These are phyloP conservation scores for Marcusenius ussheri DNA, from an alignment of 2,113 vertebrate species.

Conservation along the genomic window DNA sequence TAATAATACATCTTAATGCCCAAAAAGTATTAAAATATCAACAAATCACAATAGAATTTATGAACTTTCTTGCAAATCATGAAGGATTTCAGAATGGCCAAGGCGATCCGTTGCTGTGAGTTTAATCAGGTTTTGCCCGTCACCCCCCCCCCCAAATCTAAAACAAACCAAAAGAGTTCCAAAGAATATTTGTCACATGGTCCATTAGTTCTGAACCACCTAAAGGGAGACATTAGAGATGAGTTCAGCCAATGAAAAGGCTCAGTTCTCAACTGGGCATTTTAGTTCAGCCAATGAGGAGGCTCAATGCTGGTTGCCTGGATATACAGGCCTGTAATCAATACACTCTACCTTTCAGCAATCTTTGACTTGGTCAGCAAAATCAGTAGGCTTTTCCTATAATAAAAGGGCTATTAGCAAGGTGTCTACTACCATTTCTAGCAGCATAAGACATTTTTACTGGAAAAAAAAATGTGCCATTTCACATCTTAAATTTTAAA, in stretches of 20 bases:
- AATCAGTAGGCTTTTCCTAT: background rate
- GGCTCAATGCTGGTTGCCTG: slow-evolving; percentile 11
- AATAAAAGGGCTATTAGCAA: background rate
- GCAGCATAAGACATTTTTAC: background rate
- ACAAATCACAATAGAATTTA: background rate
- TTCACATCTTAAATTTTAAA: background rate
- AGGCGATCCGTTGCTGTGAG: background rate
- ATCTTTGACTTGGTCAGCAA: slow-evolving; percentile 1
- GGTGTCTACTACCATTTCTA: background rate
- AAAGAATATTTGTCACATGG: background rate
- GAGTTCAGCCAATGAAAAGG: background rate
- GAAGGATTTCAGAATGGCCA: background rate
- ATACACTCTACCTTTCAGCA: slow-evolving; percentile 22
- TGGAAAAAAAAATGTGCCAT: background rate
- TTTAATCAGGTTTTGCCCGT: background rate
- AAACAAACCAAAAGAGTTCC: background rate
- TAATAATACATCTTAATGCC: background rate
- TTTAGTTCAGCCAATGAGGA: slow-evolving; percentile 13
- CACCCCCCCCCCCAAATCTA: background rate
- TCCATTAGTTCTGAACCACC: background rate
- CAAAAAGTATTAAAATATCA: background rate
- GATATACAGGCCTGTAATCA: background rate
- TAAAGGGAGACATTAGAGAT: background rate
- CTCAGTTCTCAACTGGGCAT: slow-evolving; percentile 4
- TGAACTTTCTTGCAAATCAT: background rate